Base-by-base conservation (phyloP, 2,888 invertebrate species). In the Adelognathus sp. region DNA sequence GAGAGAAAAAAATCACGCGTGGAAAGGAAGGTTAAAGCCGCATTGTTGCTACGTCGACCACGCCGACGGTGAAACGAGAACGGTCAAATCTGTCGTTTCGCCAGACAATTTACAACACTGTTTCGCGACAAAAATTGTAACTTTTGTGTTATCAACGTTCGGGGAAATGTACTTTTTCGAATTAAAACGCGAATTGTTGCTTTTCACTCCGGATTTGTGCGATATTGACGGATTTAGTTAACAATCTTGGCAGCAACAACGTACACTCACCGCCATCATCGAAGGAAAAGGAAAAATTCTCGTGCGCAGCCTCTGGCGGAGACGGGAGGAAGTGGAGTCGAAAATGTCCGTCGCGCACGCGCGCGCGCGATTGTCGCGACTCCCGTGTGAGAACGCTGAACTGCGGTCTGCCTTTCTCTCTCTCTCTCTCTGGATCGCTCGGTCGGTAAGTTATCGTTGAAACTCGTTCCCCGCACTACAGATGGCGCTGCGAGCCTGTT, bases 231-330 rank as follows among this genome's bases (percentile, higher is more conserved):
- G 85, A 88, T 87, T 85, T 82, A 36, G 64, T 82, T 56, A 74
- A 78, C 33, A 52, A 72, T 82, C 74, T 79, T 79, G n/a, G 7
- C 58, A 56, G 31, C 31, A 79, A 72, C 67, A 24, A 76, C 80
- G 54, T 69, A 76, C 81, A 88, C 88, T 88, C 82, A 88, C 88
- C 88, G 87, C 88, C 88, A 88, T 88, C 78, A 81, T 86, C 85
- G 76, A 76, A 76, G 78, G 58, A 77, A 73, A 79, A 61, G 71
- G 67, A 52, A 58, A 75, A 70, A 61, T 75, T 66, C 71, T 63
- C 71, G 64, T 67, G 60, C 81, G 84, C 84, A 21, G 76, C 60
- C 81, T n/a, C n/a, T 81, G 16, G 39, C 73, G 83, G 66, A 76
- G 46, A 60, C 11, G 39, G 18, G 39, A 46, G 66, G 56, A 52